Conservation (phyloP, 1,140 invertebrate genomes). For the Berghia stephanieae region DNA sequence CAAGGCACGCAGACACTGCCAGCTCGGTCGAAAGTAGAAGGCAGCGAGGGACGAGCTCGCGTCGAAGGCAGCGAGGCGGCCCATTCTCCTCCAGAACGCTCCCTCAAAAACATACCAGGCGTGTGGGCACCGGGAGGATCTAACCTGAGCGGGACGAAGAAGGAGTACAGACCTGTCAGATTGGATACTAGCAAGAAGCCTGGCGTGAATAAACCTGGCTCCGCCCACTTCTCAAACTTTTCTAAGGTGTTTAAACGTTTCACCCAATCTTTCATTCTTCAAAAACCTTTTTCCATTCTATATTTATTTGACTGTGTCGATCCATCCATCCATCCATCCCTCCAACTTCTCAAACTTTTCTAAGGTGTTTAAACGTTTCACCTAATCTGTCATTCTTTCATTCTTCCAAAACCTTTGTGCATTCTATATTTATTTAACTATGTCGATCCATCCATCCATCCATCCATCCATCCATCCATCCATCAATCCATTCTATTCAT, state of each 20-base stretch:
- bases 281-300: too few species aligned
- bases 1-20: constrained; percentile 12
- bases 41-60: neutral
- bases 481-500: too few species aligned
- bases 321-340: too few species aligned
- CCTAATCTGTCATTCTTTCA: neutral
- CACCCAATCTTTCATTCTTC: constrained; percentile 7
- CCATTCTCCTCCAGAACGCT: constrained; percentile 26
- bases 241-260: too few species aligned
- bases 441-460: too few species aligned
- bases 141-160: constrained; percentile 35
- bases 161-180: constrained; percentile 55
- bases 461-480: too few species aligned
- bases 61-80: neutral
- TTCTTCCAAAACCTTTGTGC: neutral
- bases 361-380: neutral
- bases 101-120: constrained; percentile 44
- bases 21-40: constrained; percentile 23
- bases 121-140: constrained; percentile 52
- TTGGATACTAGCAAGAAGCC: constrained; percentile 38
- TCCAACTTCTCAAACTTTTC: too few species aligned
- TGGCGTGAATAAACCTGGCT: too few species aligned
- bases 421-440: too few species aligned
- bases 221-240: too few species aligned
- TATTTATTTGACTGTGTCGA: too few species aligned